phyloP scores from a whole-genome alignment of 2,888 invertebrate genomes.

The Lithophane semibrunnea region DNA sequence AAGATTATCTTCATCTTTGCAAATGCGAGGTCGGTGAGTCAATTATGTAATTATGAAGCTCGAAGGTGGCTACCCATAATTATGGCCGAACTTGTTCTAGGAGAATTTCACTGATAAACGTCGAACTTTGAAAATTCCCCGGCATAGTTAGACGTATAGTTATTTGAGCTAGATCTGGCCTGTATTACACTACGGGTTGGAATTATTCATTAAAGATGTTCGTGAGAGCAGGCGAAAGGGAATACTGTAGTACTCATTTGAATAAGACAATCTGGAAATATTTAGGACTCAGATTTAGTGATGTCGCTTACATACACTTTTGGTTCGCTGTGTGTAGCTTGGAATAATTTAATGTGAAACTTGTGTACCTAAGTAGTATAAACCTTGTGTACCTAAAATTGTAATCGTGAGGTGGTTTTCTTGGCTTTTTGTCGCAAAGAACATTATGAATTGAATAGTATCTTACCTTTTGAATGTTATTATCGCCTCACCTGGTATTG shows the following conservation, averaged over 20 bases:
- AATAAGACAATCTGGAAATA: slow-evolving; percentile 46
- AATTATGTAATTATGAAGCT: slow-evolving; percentile 65
- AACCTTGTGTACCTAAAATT: neutral
- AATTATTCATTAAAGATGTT: slow-evolving; percentile 59
- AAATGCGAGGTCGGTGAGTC: slow-evolving; percentile 48
- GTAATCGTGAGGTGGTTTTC: neutral
- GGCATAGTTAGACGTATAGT: slow-evolving; percentile 49
- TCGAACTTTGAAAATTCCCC: slow-evolving; percentile 58
- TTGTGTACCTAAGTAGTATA: neutral
- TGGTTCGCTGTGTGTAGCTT: neutral
- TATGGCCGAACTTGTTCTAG: slow-evolving; percentile 56
- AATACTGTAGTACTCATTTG: slow-evolving; percentile 48
- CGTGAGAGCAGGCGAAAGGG: slow-evolving; percentile 28
- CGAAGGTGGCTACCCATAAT: slow-evolving; percentile 54
- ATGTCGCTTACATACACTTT: slow-evolving; percentile 5
- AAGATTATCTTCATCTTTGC: slow-evolving; percentile 32
- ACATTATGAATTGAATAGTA: neutral
- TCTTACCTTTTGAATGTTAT: neutral
- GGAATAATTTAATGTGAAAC: slow-evolving; percentile 11
- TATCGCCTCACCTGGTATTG: no score
- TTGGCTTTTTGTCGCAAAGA: neutral
- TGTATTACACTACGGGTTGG: slow-evolving; percentile 29
- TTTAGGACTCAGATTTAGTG: slow-evolving; percentile 8
- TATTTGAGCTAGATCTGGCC: slow-evolving; percentile 30
- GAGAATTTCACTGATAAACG: slow-evolving; percentile 59